These are phyloP conservation scores for Cheirogaleus medius DNA, from an alignment of 2,113 vertebrate genomes.

Conservation along the genomic window DNA sequence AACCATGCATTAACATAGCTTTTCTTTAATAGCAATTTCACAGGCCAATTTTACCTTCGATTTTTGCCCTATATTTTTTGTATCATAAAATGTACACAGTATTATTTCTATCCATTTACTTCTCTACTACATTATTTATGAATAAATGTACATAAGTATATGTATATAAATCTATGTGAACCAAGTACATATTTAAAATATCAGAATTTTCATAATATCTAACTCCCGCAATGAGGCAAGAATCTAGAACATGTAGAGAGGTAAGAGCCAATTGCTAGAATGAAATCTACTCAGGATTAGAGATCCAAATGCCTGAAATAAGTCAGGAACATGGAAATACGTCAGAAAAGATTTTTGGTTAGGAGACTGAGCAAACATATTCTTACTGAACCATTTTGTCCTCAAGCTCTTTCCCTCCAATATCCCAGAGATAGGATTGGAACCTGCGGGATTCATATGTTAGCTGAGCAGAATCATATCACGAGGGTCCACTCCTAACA, in stretches of 20 bases:
- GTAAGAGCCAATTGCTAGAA: background rate
- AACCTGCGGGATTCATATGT: background rate
- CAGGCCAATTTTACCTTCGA: background rate
- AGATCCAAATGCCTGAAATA: background rate
- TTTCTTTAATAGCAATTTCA: conserved; percentile 20
- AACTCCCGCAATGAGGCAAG: background rate
- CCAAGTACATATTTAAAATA: background rate
- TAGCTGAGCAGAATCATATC: background rate
- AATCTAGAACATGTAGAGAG: background rate
- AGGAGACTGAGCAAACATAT: background rate
- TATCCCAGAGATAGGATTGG: background rate
- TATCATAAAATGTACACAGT: background rate
- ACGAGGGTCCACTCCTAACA: background rate
- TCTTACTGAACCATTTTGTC: background rate
- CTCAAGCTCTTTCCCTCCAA: background rate
- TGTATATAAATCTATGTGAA: background rate
- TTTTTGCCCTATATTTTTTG: background rate
- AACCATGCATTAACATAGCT: background rate
- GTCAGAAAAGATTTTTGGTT: background rate
- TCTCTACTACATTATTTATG: conserved; percentile 6
- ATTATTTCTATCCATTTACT: background rate
- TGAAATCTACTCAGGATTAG: background rate
- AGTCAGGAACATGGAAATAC: background rate
- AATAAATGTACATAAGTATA: background rate
- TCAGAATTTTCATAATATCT: conserved; percentile 26